Conservation (phyloP, 2,113 vertebrate species). For the Tylochromis polylepis region DNA sequence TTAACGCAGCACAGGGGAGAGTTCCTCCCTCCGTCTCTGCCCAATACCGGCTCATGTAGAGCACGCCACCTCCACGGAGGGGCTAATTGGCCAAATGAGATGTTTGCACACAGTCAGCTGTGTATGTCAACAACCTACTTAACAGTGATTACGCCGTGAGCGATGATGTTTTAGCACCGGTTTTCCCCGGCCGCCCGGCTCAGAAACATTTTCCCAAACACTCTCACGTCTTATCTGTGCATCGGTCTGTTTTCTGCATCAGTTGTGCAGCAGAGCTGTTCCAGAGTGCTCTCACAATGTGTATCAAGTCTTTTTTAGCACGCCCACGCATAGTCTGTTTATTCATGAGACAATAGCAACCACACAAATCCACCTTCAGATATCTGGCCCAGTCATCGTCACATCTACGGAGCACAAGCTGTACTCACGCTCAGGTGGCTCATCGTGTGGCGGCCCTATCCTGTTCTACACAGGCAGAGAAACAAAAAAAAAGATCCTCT, state of each 20-base stretch:
- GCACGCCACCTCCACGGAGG: constrained; percentile 10
- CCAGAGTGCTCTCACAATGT: not conserved
- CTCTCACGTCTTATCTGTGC: not conserved
- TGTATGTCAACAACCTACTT: constrained; percentile 62
- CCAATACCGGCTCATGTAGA: constrained; percentile 10
- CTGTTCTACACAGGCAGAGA: not conserved
- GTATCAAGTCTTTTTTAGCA: constrained; percentile 34
- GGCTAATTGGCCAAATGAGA: constrained; percentile 57
- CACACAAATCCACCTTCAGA: not conserved
- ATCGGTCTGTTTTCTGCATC: not conserved
- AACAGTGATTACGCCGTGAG: constrained; percentile 49
- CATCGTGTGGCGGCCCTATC: not conserved
- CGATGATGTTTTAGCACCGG: constrained; percentile 33
- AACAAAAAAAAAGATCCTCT: not conserved
- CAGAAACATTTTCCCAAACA: not conserved
- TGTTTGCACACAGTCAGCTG: constrained; percentile 44
- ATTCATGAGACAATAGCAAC: constrained; percentile 24
- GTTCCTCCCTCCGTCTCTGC: not conserved
- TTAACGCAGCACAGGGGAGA: constrained; percentile 23
- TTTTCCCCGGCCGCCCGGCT: not conserved
- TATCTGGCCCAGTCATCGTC: not conserved
- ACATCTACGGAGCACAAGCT: not conserved
- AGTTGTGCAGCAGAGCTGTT: not conserved
- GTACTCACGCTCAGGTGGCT: not conserved
- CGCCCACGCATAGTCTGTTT: constrained; percentile 44